Conservation (phyloP, 2,113 vertebrate species). For the Micromys minutus region DNA sequence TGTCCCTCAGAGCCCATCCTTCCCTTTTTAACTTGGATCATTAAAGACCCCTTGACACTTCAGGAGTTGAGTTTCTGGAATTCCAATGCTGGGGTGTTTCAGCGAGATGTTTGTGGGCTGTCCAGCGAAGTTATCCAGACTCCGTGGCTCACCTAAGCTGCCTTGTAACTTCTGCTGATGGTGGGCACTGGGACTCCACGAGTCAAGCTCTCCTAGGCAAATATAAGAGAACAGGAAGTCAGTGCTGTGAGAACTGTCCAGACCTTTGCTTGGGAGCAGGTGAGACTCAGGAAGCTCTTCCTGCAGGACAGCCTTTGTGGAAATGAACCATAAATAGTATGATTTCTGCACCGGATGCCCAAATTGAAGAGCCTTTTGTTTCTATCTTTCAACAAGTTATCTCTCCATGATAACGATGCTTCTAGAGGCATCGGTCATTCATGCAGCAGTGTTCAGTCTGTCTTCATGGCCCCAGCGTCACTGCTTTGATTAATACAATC, state of each 20-base stretch:
- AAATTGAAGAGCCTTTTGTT: background rate
- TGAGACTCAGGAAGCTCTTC: background rate
- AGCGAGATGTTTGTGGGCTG: background rate
- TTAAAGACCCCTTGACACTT: background rate
- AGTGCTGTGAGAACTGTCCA: background rate
- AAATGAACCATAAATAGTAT: background rate
- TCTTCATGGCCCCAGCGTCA: background rate
- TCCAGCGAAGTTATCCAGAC: accelerated
- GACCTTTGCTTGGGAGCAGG: background rate
- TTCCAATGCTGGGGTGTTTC: accelerated
- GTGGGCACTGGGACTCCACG: background rate
- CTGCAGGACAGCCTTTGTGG: background rate
- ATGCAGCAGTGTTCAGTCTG: background rate
- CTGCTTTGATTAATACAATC: background rate
- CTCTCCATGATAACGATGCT: background rate
- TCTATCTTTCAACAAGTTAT: background rate
- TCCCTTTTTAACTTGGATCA: background rate
- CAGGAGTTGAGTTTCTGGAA: background rate
- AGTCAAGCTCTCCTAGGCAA: background rate
- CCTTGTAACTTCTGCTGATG: background rate
- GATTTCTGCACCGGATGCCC: background rate
- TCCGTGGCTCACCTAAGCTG: accelerated
- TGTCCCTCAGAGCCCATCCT: background rate
- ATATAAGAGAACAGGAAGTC: background rate
- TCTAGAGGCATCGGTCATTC: background rate